Conservation (phyloP, 2,888 invertebrate species). For the Habroteleia sp. region DNA sequence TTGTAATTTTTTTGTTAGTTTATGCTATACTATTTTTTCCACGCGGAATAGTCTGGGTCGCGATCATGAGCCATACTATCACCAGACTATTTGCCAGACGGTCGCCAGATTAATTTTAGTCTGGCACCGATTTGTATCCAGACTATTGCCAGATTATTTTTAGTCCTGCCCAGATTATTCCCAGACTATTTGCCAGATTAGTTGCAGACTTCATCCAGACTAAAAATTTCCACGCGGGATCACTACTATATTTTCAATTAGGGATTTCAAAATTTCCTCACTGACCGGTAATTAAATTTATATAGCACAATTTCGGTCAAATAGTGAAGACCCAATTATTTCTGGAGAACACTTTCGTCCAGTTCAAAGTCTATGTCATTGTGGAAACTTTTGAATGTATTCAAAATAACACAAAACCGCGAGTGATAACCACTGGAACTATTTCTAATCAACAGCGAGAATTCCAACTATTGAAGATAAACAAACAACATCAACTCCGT, state of each 20-base stretch:
- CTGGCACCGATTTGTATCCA: no score
- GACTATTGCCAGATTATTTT: no score
- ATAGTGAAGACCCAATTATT: constrained; percentile 11
- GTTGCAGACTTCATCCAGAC: no score
- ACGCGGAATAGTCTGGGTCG: no score
- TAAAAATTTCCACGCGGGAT: no score
- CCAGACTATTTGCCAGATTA: no score
- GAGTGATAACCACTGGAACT: constrained; percentile 2
- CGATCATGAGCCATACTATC: no score
- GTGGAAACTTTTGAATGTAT: constrained; percentile 26
- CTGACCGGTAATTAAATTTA: constrained; percentile 8
- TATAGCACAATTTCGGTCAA: neutral
- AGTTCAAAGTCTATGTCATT: constrained; percentile 20
- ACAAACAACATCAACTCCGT: neutral
- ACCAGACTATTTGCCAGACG: no score
- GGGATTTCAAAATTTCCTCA: constrained; percentile 4
- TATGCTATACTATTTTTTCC: no score
- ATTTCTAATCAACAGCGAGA: constrained; percentile 43
- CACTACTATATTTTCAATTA: constrained; percentile 1
- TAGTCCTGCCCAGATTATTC: no score
- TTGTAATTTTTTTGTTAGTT: no score
- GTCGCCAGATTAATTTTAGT: no score
- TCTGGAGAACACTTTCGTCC: constrained; percentile 9
- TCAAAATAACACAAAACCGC: constrained; percentile 26
- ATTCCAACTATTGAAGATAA: constrained; percentile 17